A percentile compares a stretch with the other conserved stretches of the same genome.
Conservation (phyloP, 2,888 invertebrate species). For the Amphipoea lucens region DNA sequence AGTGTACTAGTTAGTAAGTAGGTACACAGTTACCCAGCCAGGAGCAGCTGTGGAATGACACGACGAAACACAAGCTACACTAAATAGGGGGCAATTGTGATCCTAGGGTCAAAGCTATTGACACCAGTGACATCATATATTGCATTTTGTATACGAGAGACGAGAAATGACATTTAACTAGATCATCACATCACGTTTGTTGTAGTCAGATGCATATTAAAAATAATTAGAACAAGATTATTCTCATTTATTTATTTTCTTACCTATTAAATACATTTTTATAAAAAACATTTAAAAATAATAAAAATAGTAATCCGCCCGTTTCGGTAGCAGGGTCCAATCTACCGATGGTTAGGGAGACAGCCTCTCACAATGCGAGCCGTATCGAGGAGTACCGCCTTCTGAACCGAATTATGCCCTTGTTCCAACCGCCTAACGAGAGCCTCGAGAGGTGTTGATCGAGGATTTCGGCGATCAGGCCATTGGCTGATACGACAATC, state of each 20-base stretch:
- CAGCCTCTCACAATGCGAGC: too few species aligned
- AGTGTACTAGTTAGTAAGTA: not conserved
- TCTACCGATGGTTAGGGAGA: too few species aligned
- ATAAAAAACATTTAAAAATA: too few species aligned
- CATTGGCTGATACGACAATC: too few species aligned
- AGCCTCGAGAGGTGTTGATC: too few species aligned
- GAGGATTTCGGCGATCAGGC: too few species aligned
- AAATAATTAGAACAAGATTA: not conserved
- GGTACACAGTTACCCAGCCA: not conserved
- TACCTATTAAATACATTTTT: too few species aligned
- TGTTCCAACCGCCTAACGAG: too few species aligned
- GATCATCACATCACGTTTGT: not conserved
- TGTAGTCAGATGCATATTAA: not conserved
- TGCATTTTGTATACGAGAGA: not conserved
- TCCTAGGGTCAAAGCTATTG: constrained; percentile 34
- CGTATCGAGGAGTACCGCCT: too few species aligned
- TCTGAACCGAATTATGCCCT: too few species aligned
- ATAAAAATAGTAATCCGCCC: too few species aligned
- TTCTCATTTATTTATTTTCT: not conserved
- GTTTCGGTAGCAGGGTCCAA: too few species aligned
- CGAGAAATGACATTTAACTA: not conserved
- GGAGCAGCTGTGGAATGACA: not conserved
- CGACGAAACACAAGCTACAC: not conserved
- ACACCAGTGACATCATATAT: constrained; percentile 10
- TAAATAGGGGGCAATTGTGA: not conserved